A percentile compares a stretch with the other conserved stretches of the same genome.
Conservation (phyloP, 2,113 vertebrate genomes). For the Hemichromis elongatus region DNA sequence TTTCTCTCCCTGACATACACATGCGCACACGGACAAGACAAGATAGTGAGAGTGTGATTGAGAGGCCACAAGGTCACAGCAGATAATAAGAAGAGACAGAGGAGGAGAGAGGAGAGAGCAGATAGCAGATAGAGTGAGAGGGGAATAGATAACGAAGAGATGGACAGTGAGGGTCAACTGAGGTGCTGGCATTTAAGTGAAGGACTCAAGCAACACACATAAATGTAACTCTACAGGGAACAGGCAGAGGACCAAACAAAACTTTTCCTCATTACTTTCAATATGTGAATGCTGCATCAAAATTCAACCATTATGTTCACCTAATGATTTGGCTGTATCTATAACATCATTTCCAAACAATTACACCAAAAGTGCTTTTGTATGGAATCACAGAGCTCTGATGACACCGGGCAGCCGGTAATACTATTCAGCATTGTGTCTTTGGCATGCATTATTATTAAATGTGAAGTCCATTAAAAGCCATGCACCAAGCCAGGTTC, state of each 20-base stretch:
- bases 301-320: background rate
- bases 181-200: background rate
- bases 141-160: background rate
- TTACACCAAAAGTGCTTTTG: background rate
- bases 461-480: conserved; percentile 11
- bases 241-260: conserved; percentile 29
- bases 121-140: background rate
- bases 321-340: conserved; percentile 11
- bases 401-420: conserved; percentile 6
- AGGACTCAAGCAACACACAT: background rate
- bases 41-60: background rate
- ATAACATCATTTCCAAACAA: conserved; percentile 18
- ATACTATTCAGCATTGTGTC: background rate
- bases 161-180: background rate
- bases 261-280: conserved; percentile 14
- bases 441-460: conserved; percentile 11
- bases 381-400: background rate
- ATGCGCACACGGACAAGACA: background rate
- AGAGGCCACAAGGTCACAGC: background rate
- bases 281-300: conserved; percentile 24
- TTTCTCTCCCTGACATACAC: background rate
- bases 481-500: background rate
- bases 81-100: conserved; percentile 1
- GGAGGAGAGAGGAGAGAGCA: background rate
- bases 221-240: background rate